Base-by-base conservation (phyloP, 2,113 vertebrate species). In the Chionis minor region DNA sequence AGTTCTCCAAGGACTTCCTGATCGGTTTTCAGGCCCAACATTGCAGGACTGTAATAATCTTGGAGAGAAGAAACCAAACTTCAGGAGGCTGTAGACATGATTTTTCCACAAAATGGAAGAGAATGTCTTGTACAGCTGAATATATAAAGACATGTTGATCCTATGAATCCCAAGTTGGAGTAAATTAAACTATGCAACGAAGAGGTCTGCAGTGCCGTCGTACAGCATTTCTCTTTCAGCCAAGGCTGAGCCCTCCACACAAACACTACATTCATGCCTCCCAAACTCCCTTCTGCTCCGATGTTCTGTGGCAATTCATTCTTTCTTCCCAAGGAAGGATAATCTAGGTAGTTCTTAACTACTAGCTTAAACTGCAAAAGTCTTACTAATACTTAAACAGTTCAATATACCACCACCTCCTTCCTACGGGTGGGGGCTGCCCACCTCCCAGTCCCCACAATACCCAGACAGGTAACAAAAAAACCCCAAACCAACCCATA, bases 1-100 rank as follows among this genome's bases (percentile, higher is more conserved):
- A 99, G 98, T 95, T 99, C 98, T 24, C 98, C 99, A 4, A 99
- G 98, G 44, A 99, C 99, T 94, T 99, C 99, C 96, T 99, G 99
- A 93, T 99, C 99, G 0, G 97, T 99, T 97, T 99, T 99, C 92
- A 99, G 97, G 26, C 99, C 99, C 98, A 99, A 52, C 99, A 99
- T 99, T 38, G 97, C 97, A 1, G 98, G 98, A 77, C 98, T 98
- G 94, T 99, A 99, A 96, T 99, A 99, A 92, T 99, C 99, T 99
- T 95, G 56, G 71, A 52, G 58, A 91, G 54, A 56, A 67, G 14
- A 67, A 73, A 52, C 4, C 26, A 69, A 51, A 62, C 27, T 27
- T 96, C 24, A 83, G 56, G 23, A 62, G 55, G 66, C 28, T 35
- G 51, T 27, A 8, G 42, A 23, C 7, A 3, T 17, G 10, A 44